Evolutionary conservation across 1,140 invertebrate species (phyloP).

Genomic region (Orius laevigatus): DNA sequence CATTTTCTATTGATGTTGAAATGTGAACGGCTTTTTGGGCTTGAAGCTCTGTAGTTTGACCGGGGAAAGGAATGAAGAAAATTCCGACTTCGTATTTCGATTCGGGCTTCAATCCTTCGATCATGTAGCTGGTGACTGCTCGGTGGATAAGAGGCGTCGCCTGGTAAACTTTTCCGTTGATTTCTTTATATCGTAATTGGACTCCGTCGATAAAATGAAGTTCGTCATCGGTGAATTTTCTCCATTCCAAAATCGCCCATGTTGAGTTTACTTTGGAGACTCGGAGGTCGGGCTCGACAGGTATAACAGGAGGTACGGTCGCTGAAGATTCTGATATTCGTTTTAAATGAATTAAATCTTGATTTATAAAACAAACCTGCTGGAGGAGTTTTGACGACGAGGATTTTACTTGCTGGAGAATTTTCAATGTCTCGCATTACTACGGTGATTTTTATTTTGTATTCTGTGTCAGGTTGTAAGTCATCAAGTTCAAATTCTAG

Average conservation of each 20-base stretch:
- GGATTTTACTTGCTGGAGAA: slow-evolving; percentile 53
- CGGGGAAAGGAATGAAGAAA: slow-evolving; percentile 55
- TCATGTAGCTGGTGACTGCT: slow-evolving; percentile 48
- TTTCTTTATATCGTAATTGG: slow-evolving; percentile 51
- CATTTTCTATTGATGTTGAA: slow-evolving; percentile 33
- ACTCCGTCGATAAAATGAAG: slow-evolving; percentile 57
- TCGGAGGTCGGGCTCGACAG: slow-evolving; percentile 50
- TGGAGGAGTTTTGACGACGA: slow-evolving; percentile 47
- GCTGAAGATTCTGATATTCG: slow-evolving; percentile 21
- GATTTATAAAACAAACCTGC: slow-evolving; percentile 18
- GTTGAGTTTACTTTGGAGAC: slow-evolving; percentile 59
- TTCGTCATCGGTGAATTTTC: slow-evolving; percentile 62
- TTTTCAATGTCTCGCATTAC: slow-evolving; percentile 53
- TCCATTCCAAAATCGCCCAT: slow-evolving; percentile 61
- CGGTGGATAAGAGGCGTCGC: slow-evolving; percentile 60
- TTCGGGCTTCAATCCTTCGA: slow-evolving; percentile 52
- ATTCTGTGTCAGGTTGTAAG: slow-evolving; percentile 60
- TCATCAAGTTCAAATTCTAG: slow-evolving; percentile 63
- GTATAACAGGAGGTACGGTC: slow-evolving; percentile 44
- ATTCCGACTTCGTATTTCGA: slow-evolving; percentile 60
- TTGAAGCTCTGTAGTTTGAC: slow-evolving; percentile 52
- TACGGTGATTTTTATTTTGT: slow-evolving; percentile 62
- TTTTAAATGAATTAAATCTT: slow-evolving; percentile 20
- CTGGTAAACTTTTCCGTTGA: slow-evolving; percentile 50
- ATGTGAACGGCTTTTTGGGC: slow-evolving; percentile 48